Percentiles rank a stretch among this genome's conserved stretches.
Conservation (phyloP, 2,888 invertebrate genomes). For the Thymelicus sylvestris region DNA sequence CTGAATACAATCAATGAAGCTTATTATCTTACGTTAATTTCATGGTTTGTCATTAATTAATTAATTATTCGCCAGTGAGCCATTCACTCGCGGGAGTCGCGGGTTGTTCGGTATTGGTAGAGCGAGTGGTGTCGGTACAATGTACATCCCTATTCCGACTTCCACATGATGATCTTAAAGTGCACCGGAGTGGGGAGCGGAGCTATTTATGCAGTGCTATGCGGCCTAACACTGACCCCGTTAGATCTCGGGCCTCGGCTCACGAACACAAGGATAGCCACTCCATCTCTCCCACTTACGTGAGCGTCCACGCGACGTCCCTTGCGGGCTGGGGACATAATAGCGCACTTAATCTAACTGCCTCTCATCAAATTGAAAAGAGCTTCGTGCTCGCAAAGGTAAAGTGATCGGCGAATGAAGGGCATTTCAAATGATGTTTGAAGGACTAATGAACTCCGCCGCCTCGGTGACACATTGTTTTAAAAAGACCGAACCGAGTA, state of each 20-base stretch:
- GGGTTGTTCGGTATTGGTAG: constrained; percentile 29
- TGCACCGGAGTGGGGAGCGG: constrained; percentile 48
- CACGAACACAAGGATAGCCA: constrained; percentile 68
- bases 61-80: background rate
- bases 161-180: constrained; percentile 45
- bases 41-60: background rate
- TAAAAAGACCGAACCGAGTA: constrained; percentile 13
- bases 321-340: constrained; percentile 45
- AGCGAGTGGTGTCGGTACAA: constrained; percentile 13
- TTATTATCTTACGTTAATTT: too few relatives aligned
- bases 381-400: constrained; percentile 29
- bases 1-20: too few relatives aligned
- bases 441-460: constrained; percentile 29
- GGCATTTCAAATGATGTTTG: constrained; percentile 2
- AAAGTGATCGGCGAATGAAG: constrained; percentile 25
- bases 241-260: constrained; percentile 64
- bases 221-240: constrained; percentile 84
- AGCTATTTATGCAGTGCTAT: constrained; percentile 75
- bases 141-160: constrained; percentile 41
- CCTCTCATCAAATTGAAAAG: constrained; percentile 36
- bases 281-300: constrained; percentile 39
- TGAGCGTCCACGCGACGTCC: constrained; percentile 54
- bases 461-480: constrained; percentile 26
- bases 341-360: constrained; percentile 37
- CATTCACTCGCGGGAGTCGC: constrained; percentile 38